Evolutionary conservation across 2,888 invertebrate genomes (phyloP).

Genomic region (Heteropelma amictum): DNA sequence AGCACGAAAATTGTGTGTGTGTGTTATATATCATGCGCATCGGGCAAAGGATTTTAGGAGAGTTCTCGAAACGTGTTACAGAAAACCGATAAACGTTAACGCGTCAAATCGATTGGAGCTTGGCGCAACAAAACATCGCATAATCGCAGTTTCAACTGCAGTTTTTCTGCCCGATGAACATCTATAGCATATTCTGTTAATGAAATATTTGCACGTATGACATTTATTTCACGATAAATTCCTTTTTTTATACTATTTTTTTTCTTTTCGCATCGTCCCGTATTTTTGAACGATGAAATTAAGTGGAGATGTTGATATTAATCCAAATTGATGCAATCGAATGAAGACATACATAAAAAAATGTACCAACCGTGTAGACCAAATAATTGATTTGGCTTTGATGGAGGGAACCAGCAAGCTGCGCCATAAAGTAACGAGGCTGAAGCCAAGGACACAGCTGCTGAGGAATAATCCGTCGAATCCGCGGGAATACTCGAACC

Average conservation of each 20-base stretch:
- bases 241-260: no score
- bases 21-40: neutral
- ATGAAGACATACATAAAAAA: neutral
- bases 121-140: no score
- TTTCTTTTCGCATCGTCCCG: no score
- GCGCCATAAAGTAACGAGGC: slow-evolving; percentile 73
- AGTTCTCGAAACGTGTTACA: neutral
- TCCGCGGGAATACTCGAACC: slow-evolving; percentile 60
- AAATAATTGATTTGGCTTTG: slow-evolving; percentile 79
- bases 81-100: neutral
- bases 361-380: slow-evolving; percentile 82
- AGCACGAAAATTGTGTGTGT: neutral
- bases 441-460: slow-evolving; percentile 70
- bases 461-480: slow-evolving; percentile 69
- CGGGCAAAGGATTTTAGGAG: neutral
- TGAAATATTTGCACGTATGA: no score
- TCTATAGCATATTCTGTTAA: no score
- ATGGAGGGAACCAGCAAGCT: slow-evolving; percentile 73
- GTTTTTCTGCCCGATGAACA: no score
- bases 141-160: no score
- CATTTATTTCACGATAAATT: no score
- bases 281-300: no score
- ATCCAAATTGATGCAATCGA: no score
- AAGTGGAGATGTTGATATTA: no score
- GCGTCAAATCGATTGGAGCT: neutral